Evolutionary conservation across 2,113 vertebrate species (phyloP).

Genomic region (Sapajus apella): DNA sequence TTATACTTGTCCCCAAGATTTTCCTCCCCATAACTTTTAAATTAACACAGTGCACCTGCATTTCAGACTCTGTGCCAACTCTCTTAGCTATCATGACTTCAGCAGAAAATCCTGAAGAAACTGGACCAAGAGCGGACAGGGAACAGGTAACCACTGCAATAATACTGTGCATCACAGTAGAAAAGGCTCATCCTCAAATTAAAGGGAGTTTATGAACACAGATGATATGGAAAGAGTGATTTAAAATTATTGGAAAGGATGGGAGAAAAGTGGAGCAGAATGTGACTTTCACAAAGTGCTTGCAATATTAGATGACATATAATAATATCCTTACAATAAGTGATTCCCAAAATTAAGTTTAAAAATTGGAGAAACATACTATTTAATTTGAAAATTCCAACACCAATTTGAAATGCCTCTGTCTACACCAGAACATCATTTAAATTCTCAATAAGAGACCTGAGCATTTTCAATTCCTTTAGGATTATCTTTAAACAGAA

Average conservation of each 20-base stretch:
- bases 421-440: slow-evolving; percentile 28
- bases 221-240: not conserved
- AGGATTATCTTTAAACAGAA: slow-evolving; percentile 44
- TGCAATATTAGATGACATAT: not conserved
- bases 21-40: not conserved
- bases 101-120: not conserved
- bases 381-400: slow-evolving; percentile 44
- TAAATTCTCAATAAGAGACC: not conserved
- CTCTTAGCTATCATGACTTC: not conserved
- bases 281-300: slow-evolving; percentile 33
- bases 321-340: not conserved
- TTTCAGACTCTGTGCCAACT: not conserved
- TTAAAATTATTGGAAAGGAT: slow-evolving; percentile 15
- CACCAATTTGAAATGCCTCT: slow-evolving; percentile 35
- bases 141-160: not conserved
- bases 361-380: slow-evolving; percentile 23
- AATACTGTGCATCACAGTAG: not conserved
- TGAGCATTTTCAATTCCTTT: slow-evolving; percentile 24
- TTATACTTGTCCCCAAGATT: not conserved
- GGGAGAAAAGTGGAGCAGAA: not conserved
- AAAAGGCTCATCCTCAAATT: not conserved
- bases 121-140: not conserved
- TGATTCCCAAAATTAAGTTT: slow-evolving; percentile 24
- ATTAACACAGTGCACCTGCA: not conserved
- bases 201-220: not conserved